phyloP scores from a whole-genome alignment of 2,797 vertebrate species.

The Acanthis flammea region DNA sequence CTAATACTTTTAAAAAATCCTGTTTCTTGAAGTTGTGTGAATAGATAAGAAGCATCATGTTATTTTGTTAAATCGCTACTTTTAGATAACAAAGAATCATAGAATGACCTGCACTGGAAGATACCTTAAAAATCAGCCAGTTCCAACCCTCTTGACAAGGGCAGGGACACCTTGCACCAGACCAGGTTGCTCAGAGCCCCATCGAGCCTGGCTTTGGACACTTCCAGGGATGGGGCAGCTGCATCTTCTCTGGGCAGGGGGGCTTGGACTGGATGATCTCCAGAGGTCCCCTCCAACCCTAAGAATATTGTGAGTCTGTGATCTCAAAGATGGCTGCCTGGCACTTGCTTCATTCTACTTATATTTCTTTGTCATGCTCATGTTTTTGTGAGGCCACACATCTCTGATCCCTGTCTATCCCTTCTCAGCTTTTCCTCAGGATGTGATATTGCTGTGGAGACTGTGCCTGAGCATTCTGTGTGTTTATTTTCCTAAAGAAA shows the following conservation, averaged over 20 bases:
- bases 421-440: not conserved
- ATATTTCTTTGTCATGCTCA: not conserved
- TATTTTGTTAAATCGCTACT: not conserved
- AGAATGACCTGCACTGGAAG: not conserved
- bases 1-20: not conserved
- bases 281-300: not conserved
- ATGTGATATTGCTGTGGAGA: not conserved
- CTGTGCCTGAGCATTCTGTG: not conserved
- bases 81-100: not conserved
- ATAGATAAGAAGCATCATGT: not conserved
- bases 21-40: not conserved
- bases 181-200: not conserved
- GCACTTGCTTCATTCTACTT: not conserved
- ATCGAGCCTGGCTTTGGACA: not conserved
- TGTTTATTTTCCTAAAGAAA: not conserved
- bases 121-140: not conserved
- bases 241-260: rapidly evolving
- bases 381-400: not conserved
- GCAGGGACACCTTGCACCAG: not conserved
- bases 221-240: not conserved
- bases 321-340: not conserved
- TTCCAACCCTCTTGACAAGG: not conserved
- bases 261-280: not conserved
- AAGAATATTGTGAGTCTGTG: not conserved
- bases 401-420: not conserved